These are phyloP conservation scores for Peromyscus eremicus DNA, from an alignment of 2,797 vertebrate species.

Conservation along the genomic window DNA sequence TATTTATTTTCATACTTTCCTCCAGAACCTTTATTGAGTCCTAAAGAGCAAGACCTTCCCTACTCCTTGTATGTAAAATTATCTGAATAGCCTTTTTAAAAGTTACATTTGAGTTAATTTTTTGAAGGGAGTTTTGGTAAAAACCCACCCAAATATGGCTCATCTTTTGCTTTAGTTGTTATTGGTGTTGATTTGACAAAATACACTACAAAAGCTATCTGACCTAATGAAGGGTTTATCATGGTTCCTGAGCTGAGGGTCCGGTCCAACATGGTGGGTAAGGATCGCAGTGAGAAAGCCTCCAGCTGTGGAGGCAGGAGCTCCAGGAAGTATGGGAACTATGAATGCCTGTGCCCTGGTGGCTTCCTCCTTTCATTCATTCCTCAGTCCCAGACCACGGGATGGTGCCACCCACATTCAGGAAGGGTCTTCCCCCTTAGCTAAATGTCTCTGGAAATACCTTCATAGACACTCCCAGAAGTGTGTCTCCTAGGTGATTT, in stretches of 20 bases:
- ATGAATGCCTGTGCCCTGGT: no score
- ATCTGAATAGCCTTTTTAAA: conserved; percentile 30
- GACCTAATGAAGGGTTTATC: neutral
- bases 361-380: neutral
- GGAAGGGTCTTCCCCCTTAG: neutral
- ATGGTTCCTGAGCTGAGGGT: neutral
- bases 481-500: neutral
- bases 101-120: conserved; percentile 14
- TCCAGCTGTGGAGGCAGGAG: neutral
- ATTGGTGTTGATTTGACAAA: neutral
- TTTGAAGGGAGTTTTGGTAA: conserved; percentile 6
- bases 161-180: neutral
- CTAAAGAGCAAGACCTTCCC: neutral
- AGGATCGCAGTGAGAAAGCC: no score
- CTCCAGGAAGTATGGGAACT: neutral
- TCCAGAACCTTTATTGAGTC: neutral
- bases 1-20: neutral
- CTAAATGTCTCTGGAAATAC: neutral
- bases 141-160: neutral
- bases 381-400: neutral
- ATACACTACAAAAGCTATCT: neutral
- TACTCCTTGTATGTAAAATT: conserved; percentile 38
- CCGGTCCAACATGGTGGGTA: neutral
- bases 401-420: neutral
- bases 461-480: neutral